These are phyloP conservation scores for Conus ventricosus DNA, from an alignment of 1,140 invertebrate genomes.

Conservation along the genomic window DNA sequence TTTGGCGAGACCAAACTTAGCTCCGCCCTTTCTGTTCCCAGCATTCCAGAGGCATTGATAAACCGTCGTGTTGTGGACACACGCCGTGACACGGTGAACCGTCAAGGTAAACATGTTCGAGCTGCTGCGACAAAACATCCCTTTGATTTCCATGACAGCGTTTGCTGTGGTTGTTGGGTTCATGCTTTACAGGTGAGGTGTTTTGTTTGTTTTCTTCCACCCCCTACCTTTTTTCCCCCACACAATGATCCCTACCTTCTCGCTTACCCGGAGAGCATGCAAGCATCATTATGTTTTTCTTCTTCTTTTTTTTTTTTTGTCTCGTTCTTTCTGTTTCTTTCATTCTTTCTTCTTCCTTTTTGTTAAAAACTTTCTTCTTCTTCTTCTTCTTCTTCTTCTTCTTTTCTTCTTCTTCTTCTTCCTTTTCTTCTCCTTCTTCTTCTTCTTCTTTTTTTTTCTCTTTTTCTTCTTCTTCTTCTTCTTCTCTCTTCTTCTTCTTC, in stretches of 20 bases:
- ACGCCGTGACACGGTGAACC: slow-evolving; percentile 1
- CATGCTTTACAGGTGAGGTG: background rate
- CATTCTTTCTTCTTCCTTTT: no score
- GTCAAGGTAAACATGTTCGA: slow-evolving; percentile 10
- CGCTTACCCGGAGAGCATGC: no score
- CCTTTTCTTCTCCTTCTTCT: no score
- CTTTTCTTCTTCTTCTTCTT: background rate
- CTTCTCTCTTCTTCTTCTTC: background rate
- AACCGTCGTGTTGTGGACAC: background rate
- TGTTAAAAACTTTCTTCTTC: no score
- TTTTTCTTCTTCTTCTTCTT: background rate
- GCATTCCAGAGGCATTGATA: slow-evolving; percentile 10
- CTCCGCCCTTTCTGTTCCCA: slow-evolving; percentile 25
- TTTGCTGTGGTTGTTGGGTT: background rate
- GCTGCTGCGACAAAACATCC: background rate
- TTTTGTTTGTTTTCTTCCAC: background rate
- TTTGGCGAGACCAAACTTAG: background rate
- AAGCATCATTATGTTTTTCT: background rate
- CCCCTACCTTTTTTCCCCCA: no score
- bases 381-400: background rate
- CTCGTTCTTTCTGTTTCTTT: background rate
- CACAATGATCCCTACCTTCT: no score
- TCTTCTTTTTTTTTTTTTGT: background rate
- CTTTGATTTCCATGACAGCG: background rate
- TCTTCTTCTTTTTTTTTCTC: background rate